Evolutionary conservation across 2,113 vertebrate species (phyloP), one percentile per base, ranked within the genome.

Genomic region (Gallinago paraguaiae): DNA sequence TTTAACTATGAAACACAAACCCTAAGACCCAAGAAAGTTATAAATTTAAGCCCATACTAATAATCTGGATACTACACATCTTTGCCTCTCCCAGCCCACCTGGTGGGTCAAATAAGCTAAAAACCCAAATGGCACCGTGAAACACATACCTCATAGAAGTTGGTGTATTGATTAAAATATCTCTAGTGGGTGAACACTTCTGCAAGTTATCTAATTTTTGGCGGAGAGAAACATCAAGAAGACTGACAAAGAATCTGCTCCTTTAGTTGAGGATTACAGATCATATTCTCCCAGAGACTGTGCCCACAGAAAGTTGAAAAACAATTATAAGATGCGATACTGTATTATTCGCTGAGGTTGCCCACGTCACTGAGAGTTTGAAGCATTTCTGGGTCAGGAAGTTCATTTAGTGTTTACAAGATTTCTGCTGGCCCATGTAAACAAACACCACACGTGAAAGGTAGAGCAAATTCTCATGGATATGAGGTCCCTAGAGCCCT

Each of bases 331-430:
- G 23, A 71, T 6, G 7, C 11, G 59, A 17, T 24, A 25, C 2
- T 45, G 33, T 54, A 23, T 86, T 69, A 28, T 69, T 74, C 9
- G 2, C 39, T 50, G 37, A 54, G 16, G 12, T 20, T 60, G 39
- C 9, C 13, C 15, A 13, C 24, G 11, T 16, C 24, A 33, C 18
- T 25, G 41, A 74, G 48, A 77, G 48, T 64, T 25, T 64, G 35
- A 69, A 85, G 25, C 43, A 72, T 30, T 82, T 83, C 50, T 77
- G 33, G 7, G 13, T 19, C 35, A 70, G 37, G 45, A 93, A 51
- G 9, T 28, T 31, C 0, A 0, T 63, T 67, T 43, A 77, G 5
- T 1, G 0, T 27, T 23, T 6, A 60, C 9, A 69, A 33, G 20
- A 37, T 28, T 76, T 88, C 72, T 92, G 7, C 6, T 78, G 27